Base-by-base conservation (phyloP, 2,113 vertebrate species). In the Laticauda colubrina region DNA sequence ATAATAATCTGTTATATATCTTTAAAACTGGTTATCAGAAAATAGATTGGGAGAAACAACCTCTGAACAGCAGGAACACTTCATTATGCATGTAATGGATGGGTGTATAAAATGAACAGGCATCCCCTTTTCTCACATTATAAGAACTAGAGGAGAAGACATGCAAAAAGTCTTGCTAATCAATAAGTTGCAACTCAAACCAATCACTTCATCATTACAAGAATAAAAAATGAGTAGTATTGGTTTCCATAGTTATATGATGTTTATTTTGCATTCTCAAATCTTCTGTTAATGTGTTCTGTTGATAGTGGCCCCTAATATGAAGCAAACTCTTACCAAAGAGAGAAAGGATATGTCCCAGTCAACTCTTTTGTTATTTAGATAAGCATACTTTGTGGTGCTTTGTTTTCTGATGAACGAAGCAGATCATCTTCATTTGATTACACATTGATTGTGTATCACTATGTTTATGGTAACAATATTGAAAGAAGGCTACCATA, bases 261-360 rank as follows among this genome's bases (percentile, higher is more conserved):
- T 56, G 48, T 54, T 20, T 92, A 51, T 34, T 75, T 92, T 48
- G 69, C 86, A 39, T 34, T 92, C 45, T 92, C 59, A 88, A 87
- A 34, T 43, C 85, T 23, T 39, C 18, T 23, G 29, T 57, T 61
- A 51, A 29, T 85, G 57, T 64, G 14, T 55, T 55, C 54, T 55
- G 54, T 93, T 90, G 90, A 90, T 90, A 93, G 24, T 90, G 43
- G 18, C 45, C 90, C 24, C 89, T 48, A 87, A 87, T 55, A 69
- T 90, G 81, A 90, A 39, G 45, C 39, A 90, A 54, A 92, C 51
- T 24, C 89, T 64, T 56, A 86, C 12, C 14, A n/a, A 75, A 89
- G 18, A 54, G 59, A 87, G 18, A 91, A 39, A 39, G 21, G 93
- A 53, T 55, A 89, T 59, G 55, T 90, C 57, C n/a, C 34, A 85